A percentile compares a stretch with the other conserved stretches of the same genome.
phyloP scores from a whole-genome alignment of 2,888 invertebrate species.

The Tiphia femorata region DNA sequence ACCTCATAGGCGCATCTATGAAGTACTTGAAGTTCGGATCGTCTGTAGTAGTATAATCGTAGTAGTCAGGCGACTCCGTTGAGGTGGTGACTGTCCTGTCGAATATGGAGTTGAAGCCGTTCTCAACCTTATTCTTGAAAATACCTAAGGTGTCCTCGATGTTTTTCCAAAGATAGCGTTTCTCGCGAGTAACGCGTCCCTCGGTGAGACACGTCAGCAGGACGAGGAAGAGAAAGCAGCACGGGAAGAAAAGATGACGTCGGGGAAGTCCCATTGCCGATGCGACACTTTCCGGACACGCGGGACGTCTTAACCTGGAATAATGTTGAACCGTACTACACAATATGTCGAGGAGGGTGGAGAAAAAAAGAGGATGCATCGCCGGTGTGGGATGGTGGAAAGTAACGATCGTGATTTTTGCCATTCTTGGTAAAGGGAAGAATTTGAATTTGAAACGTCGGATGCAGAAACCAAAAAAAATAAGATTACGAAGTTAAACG shows the following conservation, averaged over 20 bases:
- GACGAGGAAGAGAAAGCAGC: slow-evolving; percentile 18
- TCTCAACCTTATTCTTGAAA: slow-evolving; percentile 2
- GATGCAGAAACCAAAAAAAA: no score
- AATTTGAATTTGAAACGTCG: no score
- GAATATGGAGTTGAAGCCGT: not conserved
- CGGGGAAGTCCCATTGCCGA: slow-evolving; percentile 16
- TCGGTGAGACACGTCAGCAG: slow-evolving; percentile 13
- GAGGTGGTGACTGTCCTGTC: not conserved
- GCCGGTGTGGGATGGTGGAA: no score
- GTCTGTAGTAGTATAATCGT: not conserved
- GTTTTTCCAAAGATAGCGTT: not conserved
- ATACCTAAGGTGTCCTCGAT: slow-evolving; percentile 4
- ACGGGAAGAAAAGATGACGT: slow-evolving; percentile 5
- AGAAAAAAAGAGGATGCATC: no score
- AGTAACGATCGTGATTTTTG: no score
- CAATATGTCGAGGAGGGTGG: no score
- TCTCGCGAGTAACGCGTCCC: slow-evolving; percentile 1
- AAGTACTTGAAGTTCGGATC: slow-evolving; percentile 1
- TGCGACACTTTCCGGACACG: no score
- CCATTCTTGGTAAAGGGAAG: no score
- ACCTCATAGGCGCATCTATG: slow-evolving; percentile 28
- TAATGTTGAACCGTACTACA: no score
- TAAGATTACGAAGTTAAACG: no score
- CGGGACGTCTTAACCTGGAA: no score
- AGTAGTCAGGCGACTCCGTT: no score